These are phyloP conservation scores for Spodoptera litura DNA, from an alignment of 1,140 invertebrate species.

Conservation along the genomic window DNA sequence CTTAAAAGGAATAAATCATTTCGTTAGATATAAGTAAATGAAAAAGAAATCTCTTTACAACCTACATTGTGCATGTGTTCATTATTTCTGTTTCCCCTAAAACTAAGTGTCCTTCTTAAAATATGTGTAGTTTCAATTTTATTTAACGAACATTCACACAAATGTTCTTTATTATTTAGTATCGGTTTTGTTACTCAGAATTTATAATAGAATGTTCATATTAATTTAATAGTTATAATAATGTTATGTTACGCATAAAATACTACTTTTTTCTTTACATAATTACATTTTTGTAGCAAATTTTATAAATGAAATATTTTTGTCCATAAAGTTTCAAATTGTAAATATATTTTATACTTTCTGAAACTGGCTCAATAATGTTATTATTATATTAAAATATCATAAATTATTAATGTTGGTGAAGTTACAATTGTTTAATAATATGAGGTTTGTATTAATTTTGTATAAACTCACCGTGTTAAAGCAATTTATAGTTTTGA, in stretches of 20 bases:
- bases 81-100: constrained; percentile 39
- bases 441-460: constrained; percentile 37
- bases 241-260: too few relatives aligned
- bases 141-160: not conserved
- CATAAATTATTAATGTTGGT: constrained; percentile 27
- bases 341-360: constrained; percentile 39
- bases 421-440: constrained; percentile 13
- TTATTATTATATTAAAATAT: not conserved
- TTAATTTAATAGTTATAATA: not conserved
- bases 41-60: not conserved
- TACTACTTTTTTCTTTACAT: too few relatives aligned
- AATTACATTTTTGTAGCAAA: not conserved
- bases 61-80: constrained; percentile 17
- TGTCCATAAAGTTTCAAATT: constrained; percentile 19
- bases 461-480: constrained; percentile 12
- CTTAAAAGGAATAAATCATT: constrained; percentile 21
- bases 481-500: constrained; percentile 13
- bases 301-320: constrained; percentile 5
- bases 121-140: constrained; percentile 37
- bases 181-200: not conserved
- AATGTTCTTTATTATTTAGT: not conserved
- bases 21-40: not conserved
- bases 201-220: not conserved
- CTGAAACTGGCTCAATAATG: constrained; percentile 40
- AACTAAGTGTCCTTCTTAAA: constrained; percentile 52